These are phyloP conservation scores for Epirrhoe tristata DNA, from an alignment of 2,888 invertebrate genomes.

Conservation along the genomic window DNA sequence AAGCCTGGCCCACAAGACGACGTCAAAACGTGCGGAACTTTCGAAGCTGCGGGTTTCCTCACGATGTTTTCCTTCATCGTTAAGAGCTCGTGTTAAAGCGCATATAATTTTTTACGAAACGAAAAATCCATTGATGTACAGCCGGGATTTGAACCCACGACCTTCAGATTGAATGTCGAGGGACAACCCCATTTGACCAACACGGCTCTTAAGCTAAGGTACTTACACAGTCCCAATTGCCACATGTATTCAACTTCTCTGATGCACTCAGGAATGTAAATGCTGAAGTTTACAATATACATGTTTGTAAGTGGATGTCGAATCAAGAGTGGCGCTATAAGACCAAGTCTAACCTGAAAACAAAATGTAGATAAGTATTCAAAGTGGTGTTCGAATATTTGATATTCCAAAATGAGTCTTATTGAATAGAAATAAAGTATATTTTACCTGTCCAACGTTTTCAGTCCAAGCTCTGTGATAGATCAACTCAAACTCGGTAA, in stretches of 20 bases:
- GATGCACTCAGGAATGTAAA: constrained; percentile 89
- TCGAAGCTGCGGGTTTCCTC: too few relatives aligned
- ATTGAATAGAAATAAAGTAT: neutral
- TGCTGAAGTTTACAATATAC: constrained; percentile 90
- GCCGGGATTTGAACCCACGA: too few relatives aligned
- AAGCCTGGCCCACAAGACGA: too few relatives aligned
- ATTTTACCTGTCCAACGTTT: constrained; percentile 88
- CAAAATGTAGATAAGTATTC: neutral
- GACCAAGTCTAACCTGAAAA: constrained; percentile 85
- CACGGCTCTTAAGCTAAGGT: too few relatives aligned
- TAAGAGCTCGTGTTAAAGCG: too few relatives aligned
- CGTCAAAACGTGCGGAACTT: too few relatives aligned
- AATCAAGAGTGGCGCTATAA: constrained; percentile 89
- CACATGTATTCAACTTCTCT: constrained; percentile 93
- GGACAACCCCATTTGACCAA: too few relatives aligned
- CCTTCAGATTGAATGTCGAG: too few relatives aligned
- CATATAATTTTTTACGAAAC: too few relatives aligned
- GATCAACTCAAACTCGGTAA: constrained; percentile 93
- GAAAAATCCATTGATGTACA: too few relatives aligned
- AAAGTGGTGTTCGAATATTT: too few relatives aligned
- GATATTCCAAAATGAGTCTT: neutral
- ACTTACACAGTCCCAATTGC: constrained; percentile 88
- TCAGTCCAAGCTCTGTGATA: constrained; percentile 93
- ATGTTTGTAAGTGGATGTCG: constrained; percentile 87
- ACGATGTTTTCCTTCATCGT: too few relatives aligned